These are phyloP conservation scores for Pelodiscus sinensis DNA, from an alignment of 2,113 vertebrate genomes.

Conservation along the genomic window DNA sequence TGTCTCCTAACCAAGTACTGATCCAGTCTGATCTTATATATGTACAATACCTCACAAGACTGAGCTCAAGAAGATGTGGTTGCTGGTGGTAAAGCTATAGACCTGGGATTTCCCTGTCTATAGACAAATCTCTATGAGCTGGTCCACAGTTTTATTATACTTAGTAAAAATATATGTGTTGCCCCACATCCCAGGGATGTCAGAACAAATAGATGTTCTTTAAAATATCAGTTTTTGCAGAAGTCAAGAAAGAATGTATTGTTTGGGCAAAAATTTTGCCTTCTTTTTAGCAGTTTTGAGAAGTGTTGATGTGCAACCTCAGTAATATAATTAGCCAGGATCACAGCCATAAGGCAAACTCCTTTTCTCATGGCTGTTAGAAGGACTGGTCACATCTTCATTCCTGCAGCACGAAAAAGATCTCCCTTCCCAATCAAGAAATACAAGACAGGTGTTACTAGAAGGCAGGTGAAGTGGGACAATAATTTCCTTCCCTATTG, in stretches of 20 bases:
- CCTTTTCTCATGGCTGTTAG: conserved; percentile 42
- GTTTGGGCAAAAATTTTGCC: background rate
- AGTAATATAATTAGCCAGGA: background rate
- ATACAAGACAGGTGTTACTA: background rate
- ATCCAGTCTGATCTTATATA: background rate
- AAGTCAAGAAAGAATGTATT: background rate
- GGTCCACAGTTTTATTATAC: background rate
- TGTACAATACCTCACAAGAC: background rate
- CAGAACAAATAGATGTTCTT: background rate
- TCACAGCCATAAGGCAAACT: conserved; percentile 7
- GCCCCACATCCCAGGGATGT: too few species aligned
- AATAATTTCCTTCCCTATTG: background rate
- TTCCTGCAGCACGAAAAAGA: background rate
- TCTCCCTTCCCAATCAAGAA: background rate
- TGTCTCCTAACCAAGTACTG: background rate
- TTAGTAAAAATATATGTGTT: background rate
- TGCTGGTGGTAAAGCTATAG: background rate
- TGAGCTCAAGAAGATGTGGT: background rate
- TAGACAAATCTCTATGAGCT: background rate
- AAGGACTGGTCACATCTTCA: background rate
- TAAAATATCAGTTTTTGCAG: background rate
- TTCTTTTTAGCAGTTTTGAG: background rate
- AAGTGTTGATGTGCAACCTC: background rate
- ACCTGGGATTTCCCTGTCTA: background rate
- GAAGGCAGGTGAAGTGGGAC: background rate